A percentile compares a stretch with the other conserved stretches of the same genome.
phyloP scores from a whole-genome alignment of 2,113 vertebrate genomes.

The Siphamia tubifer region DNA sequence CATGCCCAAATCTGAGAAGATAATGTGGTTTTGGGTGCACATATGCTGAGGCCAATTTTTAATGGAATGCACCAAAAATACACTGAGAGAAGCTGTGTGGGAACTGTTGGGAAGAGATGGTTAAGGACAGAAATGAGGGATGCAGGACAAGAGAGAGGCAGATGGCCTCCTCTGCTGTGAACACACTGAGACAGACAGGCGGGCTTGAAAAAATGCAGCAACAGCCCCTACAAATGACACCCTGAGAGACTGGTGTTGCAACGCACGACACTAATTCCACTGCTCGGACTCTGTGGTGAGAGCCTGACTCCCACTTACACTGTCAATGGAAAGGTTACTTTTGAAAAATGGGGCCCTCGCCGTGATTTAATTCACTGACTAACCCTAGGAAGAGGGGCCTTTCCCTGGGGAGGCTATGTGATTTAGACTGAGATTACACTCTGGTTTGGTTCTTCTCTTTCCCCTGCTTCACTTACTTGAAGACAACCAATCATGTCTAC shows the following conservation, averaged over 20 bases:
- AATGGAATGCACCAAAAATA: conserved; percentile 60
- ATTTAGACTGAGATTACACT: conserved; percentile 75
- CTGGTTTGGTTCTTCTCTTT: conserved; percentile 62
- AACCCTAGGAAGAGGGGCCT: conserved; percentile 66
- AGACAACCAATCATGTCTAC: background rate
- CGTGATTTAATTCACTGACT: conserved; percentile 76
- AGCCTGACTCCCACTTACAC: conserved; percentile 70
- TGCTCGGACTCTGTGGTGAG: conserved; percentile 41
- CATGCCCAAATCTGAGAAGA: conserved; percentile 11
- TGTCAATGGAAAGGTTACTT: conserved; percentile 79
- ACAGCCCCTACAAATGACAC: conserved; percentile 68
- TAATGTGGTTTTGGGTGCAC: conserved; percentile 13
- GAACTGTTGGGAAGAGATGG: conserved; percentile 61
- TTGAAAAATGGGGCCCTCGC: conserved; percentile 75
- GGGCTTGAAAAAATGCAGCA: conserved; percentile 51
- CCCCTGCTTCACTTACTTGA: conserved; percentile 6
- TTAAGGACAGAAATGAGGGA: conserved; percentile 53
- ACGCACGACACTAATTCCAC: conserved; percentile 62
- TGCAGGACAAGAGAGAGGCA: conserved; percentile 58
- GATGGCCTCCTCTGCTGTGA: conserved; percentile 67
- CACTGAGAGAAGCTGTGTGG: conserved; percentile 56
- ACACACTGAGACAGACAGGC: conserved; percentile 60
- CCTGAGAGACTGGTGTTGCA: conserved; percentile 65
- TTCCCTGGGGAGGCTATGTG: conserved; percentile 40
- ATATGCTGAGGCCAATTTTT: conserved; percentile 40